Evolutionary conservation across 2,113 vertebrate species (phyloP), one percentile per base, ranked within the genome.

Genomic region (Crotalus horridus): DNA sequence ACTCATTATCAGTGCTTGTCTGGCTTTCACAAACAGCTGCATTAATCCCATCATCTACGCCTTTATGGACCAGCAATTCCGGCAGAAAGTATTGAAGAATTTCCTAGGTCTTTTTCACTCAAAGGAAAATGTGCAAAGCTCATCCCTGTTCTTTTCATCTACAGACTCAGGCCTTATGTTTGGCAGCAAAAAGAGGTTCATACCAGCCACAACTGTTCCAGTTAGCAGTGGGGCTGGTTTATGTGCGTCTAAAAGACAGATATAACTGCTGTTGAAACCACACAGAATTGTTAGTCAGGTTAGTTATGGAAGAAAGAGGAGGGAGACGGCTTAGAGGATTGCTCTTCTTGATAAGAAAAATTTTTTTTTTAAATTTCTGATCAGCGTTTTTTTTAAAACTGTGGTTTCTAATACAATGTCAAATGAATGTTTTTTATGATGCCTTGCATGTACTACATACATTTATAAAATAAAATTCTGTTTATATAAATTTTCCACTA

Each of bases 21-120:
- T 99, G 96, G 99, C 98, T 24, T 99, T 99, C 92, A 54, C 98
- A 87, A 98, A 98, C 97, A 98, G 98, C 96, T 98, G 98, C n/a
- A 93, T 98, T 89, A 99, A 98, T 94, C 98, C 98, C 4, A 95
- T 97, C 93, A 97, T 99, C 95, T 99, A 99, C 24, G 96, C 98
- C 11, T 96, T 98, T 56, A 96, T 99, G 94, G 99, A 99, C 92
- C 96, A 96, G 43, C 97, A 98, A 48, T 99, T 98, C 96, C 97
- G 97, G 15, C 96, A 90, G n/a, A 96, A 95, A 1, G 97, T 96
- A 1, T 43, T 85, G 74, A 89, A 54, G 53, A 4, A 13, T 7
- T 29, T 90, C 89, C 53, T 20, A 21, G 17, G 17, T 39, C 54
- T 90, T 46, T 51, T 89, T 6, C 39, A 3, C 24, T 24, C 11